Conservation (phyloP, 1,140 invertebrate species). For the Ceratoteleas bidentatus region DNA sequence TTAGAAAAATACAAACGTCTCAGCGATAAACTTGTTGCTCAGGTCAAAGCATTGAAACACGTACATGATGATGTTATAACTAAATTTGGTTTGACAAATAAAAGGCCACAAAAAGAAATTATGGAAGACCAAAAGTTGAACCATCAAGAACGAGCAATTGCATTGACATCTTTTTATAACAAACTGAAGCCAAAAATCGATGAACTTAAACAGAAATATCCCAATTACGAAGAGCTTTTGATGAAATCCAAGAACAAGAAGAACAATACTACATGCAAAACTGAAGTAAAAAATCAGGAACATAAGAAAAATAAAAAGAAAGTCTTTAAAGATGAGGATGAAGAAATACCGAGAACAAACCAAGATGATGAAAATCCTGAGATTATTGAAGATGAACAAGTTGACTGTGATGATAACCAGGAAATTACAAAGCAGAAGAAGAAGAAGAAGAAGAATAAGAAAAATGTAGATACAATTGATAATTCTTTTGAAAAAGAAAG, state of each 20-base stretch:
- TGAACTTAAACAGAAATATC: slow-evolving; percentile 74
- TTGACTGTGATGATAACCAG: too few species aligned
- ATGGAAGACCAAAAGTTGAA: slow-evolving; percentile 58
- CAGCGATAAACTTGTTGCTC: slow-evolving; percentile 67
- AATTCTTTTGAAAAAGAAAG: not conserved
- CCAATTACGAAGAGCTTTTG: slow-evolving; percentile 69
- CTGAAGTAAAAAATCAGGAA: slow-evolving; percentile 50
- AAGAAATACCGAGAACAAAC: too few species aligned
- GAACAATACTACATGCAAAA: too few species aligned
- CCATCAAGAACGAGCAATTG: slow-evolving; percentile 61
- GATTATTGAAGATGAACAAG: too few species aligned
- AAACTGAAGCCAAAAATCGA: slow-evolving; percentile 63
- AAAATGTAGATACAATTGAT: too few species aligned
- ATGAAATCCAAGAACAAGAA: too few species aligned
- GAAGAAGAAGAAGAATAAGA: slow-evolving; percentile 19
- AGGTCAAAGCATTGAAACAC: slow-evolving; percentile 71
- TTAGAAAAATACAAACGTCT: slow-evolving; percentile 69
- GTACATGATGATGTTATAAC: slow-evolving; percentile 75
- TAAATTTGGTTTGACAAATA: slow-evolving; percentile 72
- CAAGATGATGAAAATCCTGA: too few species aligned
- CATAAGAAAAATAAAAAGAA: slow-evolving; percentile 10
- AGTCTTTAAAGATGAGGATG: too few species aligned
- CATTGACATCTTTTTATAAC: slow-evolving; percentile 67
- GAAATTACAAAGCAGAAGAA: slow-evolving; percentile 7
- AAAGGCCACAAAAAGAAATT: slow-evolving; percentile 56